Evolutionary conservation across 2,797 vertebrate species (phyloP), one percentile per base, ranked within the genome.

Genomic region (Aeoliscus strigatus): DNA sequence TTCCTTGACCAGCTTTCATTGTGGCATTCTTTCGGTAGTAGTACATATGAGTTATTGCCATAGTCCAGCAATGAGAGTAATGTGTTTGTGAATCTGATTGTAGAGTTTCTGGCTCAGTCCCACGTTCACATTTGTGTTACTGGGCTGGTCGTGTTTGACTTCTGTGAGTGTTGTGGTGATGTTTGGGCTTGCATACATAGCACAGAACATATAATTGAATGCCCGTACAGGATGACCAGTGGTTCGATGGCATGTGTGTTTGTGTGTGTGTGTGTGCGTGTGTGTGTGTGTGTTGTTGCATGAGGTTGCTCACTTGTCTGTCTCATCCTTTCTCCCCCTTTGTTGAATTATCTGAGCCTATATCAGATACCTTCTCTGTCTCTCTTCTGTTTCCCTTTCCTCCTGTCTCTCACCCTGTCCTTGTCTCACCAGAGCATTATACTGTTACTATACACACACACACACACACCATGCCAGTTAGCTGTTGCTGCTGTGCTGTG

Each of bases 401-500:
- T 39, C 57, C 57, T 51, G 32, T 76, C 59, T 70, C 31, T 60
- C 63, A 66, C 64, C 39, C 63, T 73, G 74, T 78, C 74, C 77
- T 74, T 66, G 66, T 70, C 71, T 77, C 53, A 55, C 52, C 68
- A 66, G 60, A 75, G 59, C 59, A 61, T 75, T 63, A 69, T 62
- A 66, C 56, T 42, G 38, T 36, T 18, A 15, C 14, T 3, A 3
- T 21, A 21, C 18, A 21, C 18, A 38, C 31, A 55, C 36, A 50
- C 48, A 56, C 51, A 49, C 62, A 47, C 43, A 46, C 30, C 57
- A 63, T 60, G 57, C 56, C 65, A 72, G 76, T 70, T 79, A 80
- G 79, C 69, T 75, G 70, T 77, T 77, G 73, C 70, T 73, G 78
- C 77, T 69, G 79, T n/a, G n/a, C 76, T 79, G 71, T 75, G 82